phyloP scores from a whole-genome alignment of 2,797 vertebrate species.

The Danionella dracula region DNA sequence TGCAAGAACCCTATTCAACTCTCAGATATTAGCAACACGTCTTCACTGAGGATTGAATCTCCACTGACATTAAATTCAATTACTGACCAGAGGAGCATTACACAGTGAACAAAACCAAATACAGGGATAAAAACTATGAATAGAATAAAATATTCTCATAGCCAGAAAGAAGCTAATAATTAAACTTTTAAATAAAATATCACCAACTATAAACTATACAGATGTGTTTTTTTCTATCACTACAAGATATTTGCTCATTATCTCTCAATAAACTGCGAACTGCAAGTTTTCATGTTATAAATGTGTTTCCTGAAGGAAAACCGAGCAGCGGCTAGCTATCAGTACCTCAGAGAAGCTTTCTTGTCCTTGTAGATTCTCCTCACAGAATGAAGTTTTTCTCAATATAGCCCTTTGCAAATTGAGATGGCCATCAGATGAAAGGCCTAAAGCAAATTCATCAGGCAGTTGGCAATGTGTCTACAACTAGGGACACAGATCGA shows the following conservation, averaged over 20 bases:
- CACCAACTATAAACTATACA: too few species aligned
- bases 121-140: too few species aligned
- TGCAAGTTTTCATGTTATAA: constrained; percentile 44
- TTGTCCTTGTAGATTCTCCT: not conserved
- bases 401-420: not conserved
- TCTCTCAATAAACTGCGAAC: constrained; percentile 50
- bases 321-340: not conserved
- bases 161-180: too few species aligned
- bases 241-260: constrained; percentile 67
- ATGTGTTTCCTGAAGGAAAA: constrained; percentile 18
- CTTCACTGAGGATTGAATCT: too few species aligned
- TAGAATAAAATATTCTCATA: too few species aligned
- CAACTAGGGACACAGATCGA: constrained; percentile 13
- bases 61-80: too few species aligned
- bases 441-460: not conserved
- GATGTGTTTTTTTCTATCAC: constrained; percentile 43
- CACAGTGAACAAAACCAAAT: too few species aligned
- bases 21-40: not conserved
- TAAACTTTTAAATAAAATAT: too few species aligned
- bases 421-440: not conserved
- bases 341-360: not conserved
- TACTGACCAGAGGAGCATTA: too few species aligned
- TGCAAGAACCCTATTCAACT: constrained; percentile 10
- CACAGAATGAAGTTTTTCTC: not conserved
- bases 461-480: too few species aligned